Base-by-base conservation (phyloP, 2,888 invertebrate species). In the Apodemia mormo region DNA sequence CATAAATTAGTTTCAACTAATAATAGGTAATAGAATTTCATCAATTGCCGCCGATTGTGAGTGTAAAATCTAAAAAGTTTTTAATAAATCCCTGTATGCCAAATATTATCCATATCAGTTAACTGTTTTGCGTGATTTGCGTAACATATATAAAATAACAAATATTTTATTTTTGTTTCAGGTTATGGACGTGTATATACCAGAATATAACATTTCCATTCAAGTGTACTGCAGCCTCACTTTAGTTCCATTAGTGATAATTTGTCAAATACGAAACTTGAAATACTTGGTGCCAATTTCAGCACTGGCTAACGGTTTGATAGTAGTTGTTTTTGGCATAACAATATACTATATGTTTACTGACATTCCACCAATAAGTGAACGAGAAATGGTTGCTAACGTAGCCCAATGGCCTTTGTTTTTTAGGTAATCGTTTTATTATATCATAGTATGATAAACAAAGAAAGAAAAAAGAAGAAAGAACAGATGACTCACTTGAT, bases 221-320 rank as follows among this genome's bases (percentile, higher is more conserved):
- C 93, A 95, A 70, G 84, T 95, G 10, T 96, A 96, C 82, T 95
- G 97, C 78, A 89, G 95, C 0, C 81, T 96, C 9, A 91, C 96
- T 0, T 85, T 96, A 22, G 85, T 97, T 0, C 96, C 97, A 0
- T 86, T 97, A 54, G 90, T 97, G 0, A 80, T 97, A 0, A 93
- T 97, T 70, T 95, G 96, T 70, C 96, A 96, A 82, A 95, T 97
- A 70, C 89, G 97, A 56, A 95, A 97, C 79, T 92, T 99, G 3
- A 97, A 96, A 83, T 96, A 95, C 79, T 88, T 99, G 76, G 97
- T 99, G 14, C 98, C 98, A 0, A 97, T 98, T 84, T 98, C 99
- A 0, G 95, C 96, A 65, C 82, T 97, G 30, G 99, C 99, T 66
- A 99, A 99, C 82, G 76, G 96, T 0, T 94, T 97, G 69, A 96